Percentiles rank a stretch among this genome's conserved stretches.
Evolutionary conservation across 2,113 vertebrate species (phyloP).

Genomic region (Petroica traversi): DNA sequence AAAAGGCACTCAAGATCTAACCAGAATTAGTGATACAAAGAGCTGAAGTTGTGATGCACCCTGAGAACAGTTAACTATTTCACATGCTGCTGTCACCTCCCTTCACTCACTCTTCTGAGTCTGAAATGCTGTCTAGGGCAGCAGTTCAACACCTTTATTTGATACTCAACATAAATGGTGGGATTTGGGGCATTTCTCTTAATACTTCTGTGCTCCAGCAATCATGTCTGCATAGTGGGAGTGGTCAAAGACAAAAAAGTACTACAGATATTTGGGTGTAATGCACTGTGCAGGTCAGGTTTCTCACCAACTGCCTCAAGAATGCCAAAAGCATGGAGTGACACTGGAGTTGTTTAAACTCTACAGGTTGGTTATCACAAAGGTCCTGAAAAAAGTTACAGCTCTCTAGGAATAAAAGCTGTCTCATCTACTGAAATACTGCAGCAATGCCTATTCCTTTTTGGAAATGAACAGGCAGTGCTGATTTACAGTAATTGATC

Average conservation of each 20-base stretch:
- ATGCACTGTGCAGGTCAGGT: background rate
- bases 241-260: background rate
- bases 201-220: background rate
- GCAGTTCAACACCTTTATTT: background rate
- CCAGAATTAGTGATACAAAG: background rate
- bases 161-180: background rate
- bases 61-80: background rate
- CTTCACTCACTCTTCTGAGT: background rate
- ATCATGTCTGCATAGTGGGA: accelerated
- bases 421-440: background rate
- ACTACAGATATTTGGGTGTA: background rate
- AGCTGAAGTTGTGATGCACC: background rate
- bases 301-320: background rate
- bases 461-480: background rate
- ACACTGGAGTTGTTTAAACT: background rate
- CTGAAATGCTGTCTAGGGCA: background rate
- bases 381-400: background rate
- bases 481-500: background rate
- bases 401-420: background rate
- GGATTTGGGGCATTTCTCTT: background rate
- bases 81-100: background rate
- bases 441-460: background rate
- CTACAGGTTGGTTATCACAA: background rate
- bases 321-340: background rate
- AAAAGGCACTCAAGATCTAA: background rate